Evolutionary conservation across 2,113 vertebrate genomes (phyloP).

Genomic region (Cololabis saira): DNA sequence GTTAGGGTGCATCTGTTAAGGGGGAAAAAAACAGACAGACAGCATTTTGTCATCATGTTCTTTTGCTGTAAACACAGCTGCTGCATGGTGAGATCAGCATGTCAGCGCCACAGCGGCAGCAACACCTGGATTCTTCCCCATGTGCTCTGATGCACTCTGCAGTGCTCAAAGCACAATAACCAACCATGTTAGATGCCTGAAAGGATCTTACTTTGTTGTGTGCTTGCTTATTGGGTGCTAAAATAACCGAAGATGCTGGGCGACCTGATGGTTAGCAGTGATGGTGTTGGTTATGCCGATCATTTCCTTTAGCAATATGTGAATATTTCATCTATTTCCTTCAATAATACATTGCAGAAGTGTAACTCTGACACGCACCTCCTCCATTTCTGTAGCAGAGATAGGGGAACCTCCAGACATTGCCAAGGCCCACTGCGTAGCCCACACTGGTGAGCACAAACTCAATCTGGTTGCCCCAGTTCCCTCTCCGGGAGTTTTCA

Average conservation of each 20-base stretch:
- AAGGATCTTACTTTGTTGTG: not conserved
- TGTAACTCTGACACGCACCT: slow-evolving; percentile 79
- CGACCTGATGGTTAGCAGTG: not conserved
- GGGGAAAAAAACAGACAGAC: not conserved
- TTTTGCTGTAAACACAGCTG: not conserved
- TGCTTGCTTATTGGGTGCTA: too few relatives aligned
- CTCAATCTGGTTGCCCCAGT: slow-evolving; percentile 99
- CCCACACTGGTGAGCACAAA: slow-evolving; percentile 98
- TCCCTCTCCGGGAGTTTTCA: slow-evolving; percentile 93
- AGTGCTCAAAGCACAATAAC: slow-evolving; percentile 38
- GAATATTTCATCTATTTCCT: too few relatives aligned
- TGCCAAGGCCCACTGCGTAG: slow-evolving; percentile 97
- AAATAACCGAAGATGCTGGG: too few relatives aligned
- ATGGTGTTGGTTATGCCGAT: too few relatives aligned
- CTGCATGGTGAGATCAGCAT: slow-evolving; percentile 4
- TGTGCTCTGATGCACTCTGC: slow-evolving; percentile 18
- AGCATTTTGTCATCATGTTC: slow-evolving; percentile 6
- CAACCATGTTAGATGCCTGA: slow-evolving; percentile 10
- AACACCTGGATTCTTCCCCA: slow-evolving; percentile 45
- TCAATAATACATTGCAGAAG: too few relatives aligned
- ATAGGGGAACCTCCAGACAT: slow-evolving; percentile 99
- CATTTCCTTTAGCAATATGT: too few relatives aligned
- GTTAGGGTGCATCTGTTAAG: slow-evolving; percentile 1
- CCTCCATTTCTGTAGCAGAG: slow-evolving; percentile 99
- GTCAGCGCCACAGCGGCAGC: slow-evolving; percentile 23